A percentile compares a stretch with the other conserved stretches of the same genome.
Conservation (phyloP, 1,140 invertebrate genomes). For the Asbolus verrucosus region DNA sequence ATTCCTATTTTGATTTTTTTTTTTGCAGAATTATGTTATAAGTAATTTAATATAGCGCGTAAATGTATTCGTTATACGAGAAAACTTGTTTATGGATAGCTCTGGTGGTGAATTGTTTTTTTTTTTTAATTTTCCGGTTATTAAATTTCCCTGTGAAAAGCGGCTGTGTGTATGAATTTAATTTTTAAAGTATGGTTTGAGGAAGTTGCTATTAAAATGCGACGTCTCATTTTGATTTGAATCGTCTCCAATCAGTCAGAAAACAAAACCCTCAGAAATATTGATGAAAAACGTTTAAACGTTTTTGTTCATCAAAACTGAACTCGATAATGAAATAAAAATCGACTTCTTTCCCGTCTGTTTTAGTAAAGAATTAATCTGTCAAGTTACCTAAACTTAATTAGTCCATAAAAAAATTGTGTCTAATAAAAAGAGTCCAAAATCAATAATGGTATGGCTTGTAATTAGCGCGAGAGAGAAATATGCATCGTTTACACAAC, state of each 20-base stretch:
- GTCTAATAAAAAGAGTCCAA: not conserved
- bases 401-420: conserved; percentile 9
- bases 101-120: not conserved
- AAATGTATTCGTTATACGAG: not conserved
- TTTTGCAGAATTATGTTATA: no score
- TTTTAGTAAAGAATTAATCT: conserved; percentile 6
- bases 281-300: conserved; percentile 25
- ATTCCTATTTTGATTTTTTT: no score
- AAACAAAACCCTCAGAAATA: conserved; percentile 21
- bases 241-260: conserved; percentile 23
- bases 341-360: conserved; percentile 13
- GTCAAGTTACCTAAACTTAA: conserved; percentile 15
- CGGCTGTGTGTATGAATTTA: conserved; percentile 9
- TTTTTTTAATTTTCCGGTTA: conserved; percentile 3
- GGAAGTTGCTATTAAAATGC: conserved; percentile 13
- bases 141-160: conserved; percentile 18
- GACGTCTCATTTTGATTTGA: conserved; percentile 10
- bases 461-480: conserved; percentile 24
- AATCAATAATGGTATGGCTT: conserved; percentile 29
- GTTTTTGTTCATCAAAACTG: conserved; percentile 24
- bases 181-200: conserved; percentile 10
- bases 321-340: conserved; percentile 23
- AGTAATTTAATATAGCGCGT: not conserved
- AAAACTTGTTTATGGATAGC: conserved; percentile 1
- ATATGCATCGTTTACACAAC: conserved; percentile 3